These are phyloP conservation scores for Chrysochloris asiatica DNA, from an alignment of 2,113 vertebrate genomes.

Conservation along the genomic window DNA sequence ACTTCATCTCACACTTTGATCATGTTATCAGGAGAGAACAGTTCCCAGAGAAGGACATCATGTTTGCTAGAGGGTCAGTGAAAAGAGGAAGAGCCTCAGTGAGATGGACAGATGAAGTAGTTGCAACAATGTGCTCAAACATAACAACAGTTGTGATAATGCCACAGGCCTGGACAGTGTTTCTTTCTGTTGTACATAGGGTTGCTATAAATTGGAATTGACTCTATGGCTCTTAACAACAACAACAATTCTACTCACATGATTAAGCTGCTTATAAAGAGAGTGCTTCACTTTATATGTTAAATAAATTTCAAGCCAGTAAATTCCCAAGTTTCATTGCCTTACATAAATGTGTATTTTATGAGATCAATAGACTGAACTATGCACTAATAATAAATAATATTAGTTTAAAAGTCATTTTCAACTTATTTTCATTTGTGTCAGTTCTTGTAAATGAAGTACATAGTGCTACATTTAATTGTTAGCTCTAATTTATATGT, in stretches of 20 bases:
- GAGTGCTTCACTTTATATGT: not conserved
- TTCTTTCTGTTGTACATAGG: no score
- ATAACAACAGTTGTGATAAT: no score
- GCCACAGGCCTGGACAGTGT: no score
- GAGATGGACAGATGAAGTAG: no score
- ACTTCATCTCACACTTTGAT: no score
- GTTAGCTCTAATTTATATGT: not conserved
- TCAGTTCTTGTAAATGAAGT: not conserved
- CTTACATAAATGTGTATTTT: not conserved
- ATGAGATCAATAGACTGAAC: not conserved
- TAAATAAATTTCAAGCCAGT: not conserved
- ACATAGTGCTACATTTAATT: not conserved
- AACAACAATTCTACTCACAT: not conserved
- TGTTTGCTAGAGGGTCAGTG: no score
- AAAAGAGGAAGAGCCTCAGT: no score
- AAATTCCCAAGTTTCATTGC: not conserved
- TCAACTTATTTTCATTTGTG: not conserved
- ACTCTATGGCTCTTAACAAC: no score
- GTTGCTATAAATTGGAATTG: no score
- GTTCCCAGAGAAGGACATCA: no score
- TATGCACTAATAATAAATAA: not conserved
- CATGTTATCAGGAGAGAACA: no score
- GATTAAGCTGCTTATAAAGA: not conserved
- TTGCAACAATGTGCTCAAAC: no score
- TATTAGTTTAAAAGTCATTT: slow-evolving; percentile 11